Conservation (phyloP, 2,113 vertebrate genomes). For the Pavo muticus region DNA sequence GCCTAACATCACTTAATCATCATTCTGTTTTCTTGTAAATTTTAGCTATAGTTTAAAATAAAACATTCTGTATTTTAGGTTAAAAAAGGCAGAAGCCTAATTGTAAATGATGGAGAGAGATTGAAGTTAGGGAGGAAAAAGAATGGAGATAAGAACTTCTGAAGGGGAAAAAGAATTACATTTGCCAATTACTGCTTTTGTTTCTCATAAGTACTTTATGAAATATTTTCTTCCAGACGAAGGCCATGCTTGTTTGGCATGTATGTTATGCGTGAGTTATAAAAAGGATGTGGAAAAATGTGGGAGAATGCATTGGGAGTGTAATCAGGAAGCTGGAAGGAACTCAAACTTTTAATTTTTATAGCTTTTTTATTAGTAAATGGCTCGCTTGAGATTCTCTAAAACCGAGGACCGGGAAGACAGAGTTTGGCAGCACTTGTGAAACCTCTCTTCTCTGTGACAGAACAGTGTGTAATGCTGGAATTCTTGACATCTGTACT, state of each 20-base stretch:
- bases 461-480: not conserved
- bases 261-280: not conserved
- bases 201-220: not conserved
- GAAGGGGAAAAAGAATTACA: not conserved
- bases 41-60: not conserved
- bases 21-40: not conserved
- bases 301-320: not conserved
- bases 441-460: not conserved
- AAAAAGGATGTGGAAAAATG: not conserved
- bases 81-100: not conserved
- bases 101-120: not conserved
- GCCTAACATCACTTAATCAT: not conserved
- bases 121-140: not conserved
- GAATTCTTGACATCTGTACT: not conserved
- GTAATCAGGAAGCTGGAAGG: not conserved
- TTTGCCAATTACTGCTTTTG: not conserved
- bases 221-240: not conserved
- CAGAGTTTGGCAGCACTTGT: not conserved
- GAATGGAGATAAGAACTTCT: accelerated
- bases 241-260: not conserved
- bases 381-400: not conserved
- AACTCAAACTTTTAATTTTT: not conserved
- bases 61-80: not conserved
- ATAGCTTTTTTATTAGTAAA: not conserved
- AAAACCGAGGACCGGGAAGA: not conserved